Conservation (phyloP, 2,113 vertebrate genomes). For the Antechinus stuartii region DNA sequence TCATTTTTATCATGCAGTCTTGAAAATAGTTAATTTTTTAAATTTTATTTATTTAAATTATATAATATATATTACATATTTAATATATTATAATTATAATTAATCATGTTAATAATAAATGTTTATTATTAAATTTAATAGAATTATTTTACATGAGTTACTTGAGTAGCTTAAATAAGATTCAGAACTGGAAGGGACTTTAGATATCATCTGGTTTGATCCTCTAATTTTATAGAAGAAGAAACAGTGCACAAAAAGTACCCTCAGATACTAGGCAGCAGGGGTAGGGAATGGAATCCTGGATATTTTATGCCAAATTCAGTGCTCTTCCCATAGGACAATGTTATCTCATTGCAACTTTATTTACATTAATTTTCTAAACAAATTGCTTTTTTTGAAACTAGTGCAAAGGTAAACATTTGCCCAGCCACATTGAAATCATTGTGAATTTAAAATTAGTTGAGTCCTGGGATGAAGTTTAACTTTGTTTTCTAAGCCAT, state of each 20-base stretch:
- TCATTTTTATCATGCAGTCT: background rate
- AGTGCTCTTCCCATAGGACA: background rate
- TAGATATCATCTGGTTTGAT: background rate
- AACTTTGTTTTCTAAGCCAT: background rate
- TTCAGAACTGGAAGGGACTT: background rate
- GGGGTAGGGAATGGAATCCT: background rate
- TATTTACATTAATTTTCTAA: conserved; percentile 1
- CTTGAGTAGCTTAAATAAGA: background rate
- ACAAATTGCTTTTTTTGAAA: background rate
- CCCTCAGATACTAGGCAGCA: background rate
- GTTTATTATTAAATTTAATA: background rate
- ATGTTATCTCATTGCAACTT: background rate
- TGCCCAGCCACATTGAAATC: background rate
- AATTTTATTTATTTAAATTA: no score
- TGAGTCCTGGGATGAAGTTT: background rate
- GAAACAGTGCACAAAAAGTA: background rate
- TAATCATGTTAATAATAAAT: no score
- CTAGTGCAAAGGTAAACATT: background rate
- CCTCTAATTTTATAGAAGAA: background rate
- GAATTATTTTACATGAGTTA: background rate
- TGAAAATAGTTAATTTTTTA: background rate
- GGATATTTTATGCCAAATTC: background rate
- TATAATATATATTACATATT: no score
- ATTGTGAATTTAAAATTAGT: background rate
- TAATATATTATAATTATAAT: no score